Evolutionary conservation across 2,888 invertebrate species (phyloP).

Genomic region (Abrostola tripartita): DNA sequence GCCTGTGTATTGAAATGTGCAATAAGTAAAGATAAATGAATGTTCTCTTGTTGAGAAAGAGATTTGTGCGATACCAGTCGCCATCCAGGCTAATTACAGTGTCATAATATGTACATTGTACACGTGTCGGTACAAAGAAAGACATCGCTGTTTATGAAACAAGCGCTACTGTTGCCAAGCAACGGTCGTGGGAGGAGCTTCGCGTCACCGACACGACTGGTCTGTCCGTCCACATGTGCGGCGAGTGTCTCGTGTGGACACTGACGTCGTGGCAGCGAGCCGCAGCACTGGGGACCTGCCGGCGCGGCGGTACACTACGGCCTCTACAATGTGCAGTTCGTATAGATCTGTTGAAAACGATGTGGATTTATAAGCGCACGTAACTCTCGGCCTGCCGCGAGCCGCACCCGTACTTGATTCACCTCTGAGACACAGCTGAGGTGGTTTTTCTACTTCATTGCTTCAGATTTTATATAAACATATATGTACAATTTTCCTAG

Average conservation of each 20-base stretch:
- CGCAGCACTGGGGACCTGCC: background rate
- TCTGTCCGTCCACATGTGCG: background rate
- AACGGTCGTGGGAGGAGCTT: background rate
- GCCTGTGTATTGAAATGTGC: too few species aligned
- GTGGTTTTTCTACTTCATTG: too few species aligned
- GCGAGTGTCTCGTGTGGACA: background rate
- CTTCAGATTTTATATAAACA: too few species aligned
- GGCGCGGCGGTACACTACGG: background rate
- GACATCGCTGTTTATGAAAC: background rate
- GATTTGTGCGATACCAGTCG: too few species aligned
- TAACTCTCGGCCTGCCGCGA: conserved; percentile 4
- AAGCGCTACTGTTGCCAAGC: background rate
- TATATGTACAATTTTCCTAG: too few species aligned
- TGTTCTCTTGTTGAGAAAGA: too few species aligned
- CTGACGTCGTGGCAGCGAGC: background rate
- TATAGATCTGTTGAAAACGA: conserved; percentile 1
- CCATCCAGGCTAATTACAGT: too few species aligned
- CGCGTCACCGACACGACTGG: background rate
- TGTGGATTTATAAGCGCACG: conserved; percentile 3
- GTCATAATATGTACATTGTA: too few species aligned
- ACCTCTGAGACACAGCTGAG: too few species aligned
- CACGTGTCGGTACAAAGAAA: too few species aligned
- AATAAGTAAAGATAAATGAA: too few species aligned
- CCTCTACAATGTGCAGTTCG: background rate
- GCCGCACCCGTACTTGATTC: too few species aligned